These are phyloP conservation scores for Microcaecilia unicolor DNA, from an alignment of 2,797 vertebrate genomes.

Conservation along the genomic window DNA sequence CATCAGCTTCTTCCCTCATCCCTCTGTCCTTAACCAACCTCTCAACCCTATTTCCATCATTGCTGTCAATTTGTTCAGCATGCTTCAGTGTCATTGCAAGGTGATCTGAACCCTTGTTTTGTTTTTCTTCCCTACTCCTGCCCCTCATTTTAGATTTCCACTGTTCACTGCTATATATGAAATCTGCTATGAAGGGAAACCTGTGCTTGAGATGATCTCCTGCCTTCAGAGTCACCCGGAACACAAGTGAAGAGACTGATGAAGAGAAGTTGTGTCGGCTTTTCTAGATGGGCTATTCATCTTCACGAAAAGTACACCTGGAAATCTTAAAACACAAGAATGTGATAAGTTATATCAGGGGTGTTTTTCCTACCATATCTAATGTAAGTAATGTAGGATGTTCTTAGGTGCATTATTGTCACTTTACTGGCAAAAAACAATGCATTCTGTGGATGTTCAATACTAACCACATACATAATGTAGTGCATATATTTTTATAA, in stretches of 20 bases:
- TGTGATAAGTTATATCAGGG: neutral
- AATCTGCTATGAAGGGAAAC: constrained; percentile 77
- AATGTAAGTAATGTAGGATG: neutral
- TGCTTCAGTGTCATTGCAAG: too few species aligned
- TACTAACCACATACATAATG: too few species aligned
- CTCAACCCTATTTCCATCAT: too few species aligned
- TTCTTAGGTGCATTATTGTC: neutral
- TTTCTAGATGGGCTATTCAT: constrained; percentile 9
- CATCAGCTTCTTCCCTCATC: too few species aligned
- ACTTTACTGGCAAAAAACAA: too few species aligned
- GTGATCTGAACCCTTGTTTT: too few species aligned
- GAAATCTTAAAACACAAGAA: neutral
- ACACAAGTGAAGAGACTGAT: constrained; percentile 66
- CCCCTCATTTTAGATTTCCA: constrained; percentile 61
- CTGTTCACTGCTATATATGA: constrained; percentile 77
- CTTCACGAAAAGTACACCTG: constrained; percentile 4
- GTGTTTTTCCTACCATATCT: neutral
- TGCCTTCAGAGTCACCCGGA: constrained; percentile 81
- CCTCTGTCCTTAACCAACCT: too few species aligned
- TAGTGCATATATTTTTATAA: too few species aligned
- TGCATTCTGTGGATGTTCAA: too few species aligned
- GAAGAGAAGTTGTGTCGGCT: too few species aligned
- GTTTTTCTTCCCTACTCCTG: neutral
- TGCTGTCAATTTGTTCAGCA: too few species aligned
- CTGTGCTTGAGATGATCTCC: constrained; percentile 71